phyloP scores from a whole-genome alignment of 2,797 vertebrate species.

The Antrozous pallidus region DNA sequence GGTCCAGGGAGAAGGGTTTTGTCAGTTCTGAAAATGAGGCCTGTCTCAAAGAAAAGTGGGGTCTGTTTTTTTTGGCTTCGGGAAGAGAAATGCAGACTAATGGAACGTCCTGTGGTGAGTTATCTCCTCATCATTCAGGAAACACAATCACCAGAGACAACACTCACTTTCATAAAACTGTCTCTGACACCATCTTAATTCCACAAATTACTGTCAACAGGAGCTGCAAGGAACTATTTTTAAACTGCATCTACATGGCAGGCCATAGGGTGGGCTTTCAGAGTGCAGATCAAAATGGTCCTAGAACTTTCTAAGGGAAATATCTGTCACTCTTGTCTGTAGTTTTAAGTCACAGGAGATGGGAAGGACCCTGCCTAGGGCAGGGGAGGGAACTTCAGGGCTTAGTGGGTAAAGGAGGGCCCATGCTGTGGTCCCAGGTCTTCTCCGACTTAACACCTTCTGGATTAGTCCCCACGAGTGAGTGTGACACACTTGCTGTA shows the following conservation, averaged over 20 bases:
- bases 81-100: slow-evolving; percentile 5
- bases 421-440: not conserved
- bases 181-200: slow-evolving; percentile 65
- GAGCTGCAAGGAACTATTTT: slow-evolving; percentile 58
- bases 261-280: slow-evolving; percentile 29
- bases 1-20: slow-evolving; percentile 16
- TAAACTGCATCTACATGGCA: slow-evolving; percentile 64
- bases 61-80: slow-evolving; percentile 6
- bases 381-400: fast-evolving
- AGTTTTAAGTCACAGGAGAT: not conserved
- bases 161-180: slow-evolving; percentile 53
- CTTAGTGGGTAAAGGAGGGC: not conserved
- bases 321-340: not conserved
- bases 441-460: not conserved
- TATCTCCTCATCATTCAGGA: slow-evolving; percentile 57
- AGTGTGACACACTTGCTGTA: not conserved
- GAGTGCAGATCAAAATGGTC: slow-evolving; percentile 9
- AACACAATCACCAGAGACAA: slow-evolving; percentile 37
- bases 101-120: not conserved
- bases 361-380: not conserved
- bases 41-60: slow-evolving; percentile 9
- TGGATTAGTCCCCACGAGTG: not conserved
- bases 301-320: not conserved
- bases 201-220: slow-evolving; percentile 67
- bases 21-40: slow-evolving; percentile 43